These are phyloP conservation scores for Sternotherus odoratus DNA, from an alignment of 2,797 vertebrate species.

Conservation along the genomic window DNA sequence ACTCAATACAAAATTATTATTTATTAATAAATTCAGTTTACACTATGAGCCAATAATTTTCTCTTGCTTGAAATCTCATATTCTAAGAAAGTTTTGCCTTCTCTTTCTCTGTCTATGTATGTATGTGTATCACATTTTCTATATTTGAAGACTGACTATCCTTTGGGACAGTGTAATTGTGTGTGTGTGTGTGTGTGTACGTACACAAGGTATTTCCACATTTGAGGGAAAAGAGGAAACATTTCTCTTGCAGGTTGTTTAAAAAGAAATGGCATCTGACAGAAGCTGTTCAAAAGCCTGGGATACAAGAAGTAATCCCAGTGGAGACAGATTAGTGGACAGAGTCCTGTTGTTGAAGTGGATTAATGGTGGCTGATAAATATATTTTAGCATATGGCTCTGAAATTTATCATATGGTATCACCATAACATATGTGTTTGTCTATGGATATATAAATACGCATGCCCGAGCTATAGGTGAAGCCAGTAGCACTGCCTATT, in stretches of 20 bases:
- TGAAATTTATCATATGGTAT: background rate
- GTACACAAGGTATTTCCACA: background rate
- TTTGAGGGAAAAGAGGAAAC: background rate
- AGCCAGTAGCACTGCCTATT: background rate
- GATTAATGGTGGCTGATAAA: background rate
- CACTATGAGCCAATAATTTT: background rate
- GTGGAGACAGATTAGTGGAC: background rate
- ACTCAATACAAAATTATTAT: background rate
- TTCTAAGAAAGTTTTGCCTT: background rate
- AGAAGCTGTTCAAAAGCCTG: background rate
- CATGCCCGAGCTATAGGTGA: background rate
- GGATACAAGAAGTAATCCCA: background rate
- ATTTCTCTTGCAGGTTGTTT: background rate
- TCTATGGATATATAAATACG: background rate
- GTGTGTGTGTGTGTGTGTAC: background rate
- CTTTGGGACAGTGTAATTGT: background rate
- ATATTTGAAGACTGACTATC: background rate
- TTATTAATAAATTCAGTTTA: background rate
- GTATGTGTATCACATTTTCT: background rate
- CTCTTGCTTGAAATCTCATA: background rate
- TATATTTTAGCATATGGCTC: background rate
- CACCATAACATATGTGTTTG: background rate
- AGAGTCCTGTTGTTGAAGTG: background rate
- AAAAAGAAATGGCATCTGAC: background rate
- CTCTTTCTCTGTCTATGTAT: background rate